Evolutionary conservation across 1,140 invertebrate genomes (phyloP).

Genomic region (Limonius californicus): DNA sequence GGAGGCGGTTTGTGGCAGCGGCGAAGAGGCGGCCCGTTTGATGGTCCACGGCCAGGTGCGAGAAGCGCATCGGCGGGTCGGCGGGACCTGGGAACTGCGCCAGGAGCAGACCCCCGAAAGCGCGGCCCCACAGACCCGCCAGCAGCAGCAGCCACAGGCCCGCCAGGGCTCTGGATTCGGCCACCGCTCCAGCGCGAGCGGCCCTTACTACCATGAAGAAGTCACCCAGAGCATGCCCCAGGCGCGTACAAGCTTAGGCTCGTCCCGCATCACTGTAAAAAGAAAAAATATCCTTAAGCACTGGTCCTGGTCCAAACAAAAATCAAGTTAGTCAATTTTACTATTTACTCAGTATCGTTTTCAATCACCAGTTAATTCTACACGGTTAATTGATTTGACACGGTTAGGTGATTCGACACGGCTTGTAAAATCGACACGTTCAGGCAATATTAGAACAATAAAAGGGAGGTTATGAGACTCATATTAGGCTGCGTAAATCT

Average conservation of each 20-base stretch:
- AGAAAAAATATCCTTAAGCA: not conserved
- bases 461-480: too few species aligned
- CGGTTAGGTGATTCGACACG: too few species aligned
- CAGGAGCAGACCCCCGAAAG: slow-evolving; percentile 35
- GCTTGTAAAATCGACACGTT: too few species aligned
- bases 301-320: too few species aligned
- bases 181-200: slow-evolving; percentile 35
- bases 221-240: slow-evolving; percentile 21
- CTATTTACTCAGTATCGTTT: too few species aligned
- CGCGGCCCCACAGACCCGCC: slow-evolving; percentile 36
- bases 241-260: slow-evolving; percentile 15
- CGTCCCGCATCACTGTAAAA: slow-evolving; percentile 40
- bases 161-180: slow-evolving; percentile 36
- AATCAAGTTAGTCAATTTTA: too few species aligned
- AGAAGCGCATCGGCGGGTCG: slow-evolving; percentile 49
- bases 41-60: slow-evolving; percentile 62
- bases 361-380: too few species aligned
- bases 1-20: slow-evolving; percentile 78
- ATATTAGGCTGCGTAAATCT: too few species aligned
- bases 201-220: slow-evolving; percentile 39
- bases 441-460: too few species aligned
- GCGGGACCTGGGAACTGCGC: slow-evolving; percentile 48
- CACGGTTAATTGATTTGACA: too few species aligned
- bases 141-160: slow-evolving; percentile 38
- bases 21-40: slow-evolving; percentile 59